Evolutionary conservation across 2,113 vertebrate genomes (phyloP).

Genomic region (Numida meleagris): DNA sequence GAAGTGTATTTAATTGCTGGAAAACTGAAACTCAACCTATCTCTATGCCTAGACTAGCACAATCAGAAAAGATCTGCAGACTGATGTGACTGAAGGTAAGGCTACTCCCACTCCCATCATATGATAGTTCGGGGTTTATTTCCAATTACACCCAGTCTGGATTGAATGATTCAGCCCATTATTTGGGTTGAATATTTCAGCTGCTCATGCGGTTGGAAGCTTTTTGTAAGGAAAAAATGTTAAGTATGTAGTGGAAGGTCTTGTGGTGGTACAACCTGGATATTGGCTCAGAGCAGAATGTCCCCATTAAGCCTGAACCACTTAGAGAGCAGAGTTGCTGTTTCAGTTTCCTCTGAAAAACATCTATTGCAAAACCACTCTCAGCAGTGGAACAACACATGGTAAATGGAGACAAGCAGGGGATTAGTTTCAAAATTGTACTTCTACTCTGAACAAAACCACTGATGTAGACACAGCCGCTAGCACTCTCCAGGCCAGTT

Average conservation of each 20-base stretch:
- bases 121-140: neutral
- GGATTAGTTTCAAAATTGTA: neutral
- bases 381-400: neutral
- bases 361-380: neutral
- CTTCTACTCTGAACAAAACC: neutral
- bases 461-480: neutral
- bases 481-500: neutral
- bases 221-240: neutral
- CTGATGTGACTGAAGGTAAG: neutral
- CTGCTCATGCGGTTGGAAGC: neutral
- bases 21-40: neutral
- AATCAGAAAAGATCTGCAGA: neutral
- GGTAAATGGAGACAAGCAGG: neutral
- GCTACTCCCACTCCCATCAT: neutral
- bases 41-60: neutral
- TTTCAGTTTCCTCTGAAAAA: conserved; percentile 2
- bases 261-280: neutral
- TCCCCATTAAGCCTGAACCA: neutral
- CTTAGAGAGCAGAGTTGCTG: neutral
- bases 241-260: neutral
- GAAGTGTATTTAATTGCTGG: neutral
- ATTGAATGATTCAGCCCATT: neutral
- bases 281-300: neutral
- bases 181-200: neutral
- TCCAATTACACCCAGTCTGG: neutral